Evolutionary conservation across 2,888 invertebrate species (phyloP), one percentile per base, ranked within the genome.

Genomic region (Andrena bicolor): DNA sequence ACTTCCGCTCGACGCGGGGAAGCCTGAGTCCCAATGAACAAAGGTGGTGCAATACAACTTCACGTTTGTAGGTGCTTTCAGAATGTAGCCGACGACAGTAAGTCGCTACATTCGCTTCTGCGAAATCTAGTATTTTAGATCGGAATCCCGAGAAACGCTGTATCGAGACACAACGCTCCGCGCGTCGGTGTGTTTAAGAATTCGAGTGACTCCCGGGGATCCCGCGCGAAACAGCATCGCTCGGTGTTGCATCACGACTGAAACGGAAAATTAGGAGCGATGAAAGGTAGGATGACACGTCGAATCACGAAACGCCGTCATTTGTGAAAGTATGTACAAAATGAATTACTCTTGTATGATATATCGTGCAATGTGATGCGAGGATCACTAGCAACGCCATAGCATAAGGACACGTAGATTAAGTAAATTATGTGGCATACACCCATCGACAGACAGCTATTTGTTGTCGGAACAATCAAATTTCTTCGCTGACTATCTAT

Each of bases 311-410:
- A 77, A 70, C 51, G 68, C 72, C 76, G 79, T 82, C 71, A 68
- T 75, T 88, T 80, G 81, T 81, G 88, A 85, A 87, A 87, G 83
- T 88, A 88, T 90, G 90, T 90, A 91, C 90, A 90, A 91, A 90
- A 88, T 69, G 82, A 85, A 87, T 88, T 86, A 89, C 80, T 89
- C 90, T 90, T 90, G 90, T 91, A 91, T 90, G 83, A 90, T 91
- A 89, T 86, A 82, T 63, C 60, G 74, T 84, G 80, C 75, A 84
- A 77, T 84, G 85, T 85, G 84, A 80, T 79, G 58, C 53, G 48
- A 71, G 63, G 32, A 73, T 77, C 78, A 76, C 80, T 83, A 76
- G 80, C 79, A 76, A 68, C 76, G 79, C 78, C 76, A 72, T 81
- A 83, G 74, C 48, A 16, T 85, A 82, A 83, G 77, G 66, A 71